Percentiles rank a stretch among this genome's conserved stretches.
These are phyloP conservation scores for Acrobasis consociella DNA, from an alignment of 2,888 invertebrate genomes.

Conservation along the genomic window DNA sequence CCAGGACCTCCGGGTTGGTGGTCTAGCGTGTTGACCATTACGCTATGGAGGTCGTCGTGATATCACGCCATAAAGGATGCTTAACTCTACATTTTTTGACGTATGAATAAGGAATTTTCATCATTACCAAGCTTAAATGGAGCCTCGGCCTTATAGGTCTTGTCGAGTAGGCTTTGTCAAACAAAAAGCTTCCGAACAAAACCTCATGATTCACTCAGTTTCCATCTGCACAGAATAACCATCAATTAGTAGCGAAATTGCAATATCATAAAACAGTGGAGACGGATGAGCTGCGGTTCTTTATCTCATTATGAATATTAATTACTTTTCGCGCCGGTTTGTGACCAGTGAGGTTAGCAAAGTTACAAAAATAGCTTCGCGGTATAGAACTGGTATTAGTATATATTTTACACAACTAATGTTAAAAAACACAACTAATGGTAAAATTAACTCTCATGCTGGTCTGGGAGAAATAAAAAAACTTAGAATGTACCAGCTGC, in stretches of 20 bases:
- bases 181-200: constrained; percentile 17
- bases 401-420: too few relatives aligned
- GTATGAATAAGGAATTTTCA: too few relatives aligned
- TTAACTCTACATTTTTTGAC: too few relatives aligned
- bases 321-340: constrained; percentile 36
- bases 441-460: too few relatives aligned
- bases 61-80: too few relatives aligned
- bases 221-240: constrained; percentile 37
- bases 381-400: neutral
- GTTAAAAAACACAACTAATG: too few relatives aligned
- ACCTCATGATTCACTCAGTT: constrained; percentile 33
- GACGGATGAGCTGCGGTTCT: constrained; percentile 49
- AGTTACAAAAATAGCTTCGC: neutral
- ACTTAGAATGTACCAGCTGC: too few relatives aligned
- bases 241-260: constrained; percentile 44
- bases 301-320: constrained; percentile 64
- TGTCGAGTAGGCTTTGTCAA: constrained; percentile 19
- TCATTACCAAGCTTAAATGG: too few relatives aligned
- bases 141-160: neutral
- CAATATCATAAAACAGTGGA: constrained; percentile 48
- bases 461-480: too few relatives aligned
- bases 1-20: too few relatives aligned
- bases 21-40: too few relatives aligned
- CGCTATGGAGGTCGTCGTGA: too few relatives aligned
- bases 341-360: neutral